These are phyloP conservation scores for Notarius lentiginosus DNA, from an alignment of 2,113 vertebrate species.

Conservation along the genomic window DNA sequence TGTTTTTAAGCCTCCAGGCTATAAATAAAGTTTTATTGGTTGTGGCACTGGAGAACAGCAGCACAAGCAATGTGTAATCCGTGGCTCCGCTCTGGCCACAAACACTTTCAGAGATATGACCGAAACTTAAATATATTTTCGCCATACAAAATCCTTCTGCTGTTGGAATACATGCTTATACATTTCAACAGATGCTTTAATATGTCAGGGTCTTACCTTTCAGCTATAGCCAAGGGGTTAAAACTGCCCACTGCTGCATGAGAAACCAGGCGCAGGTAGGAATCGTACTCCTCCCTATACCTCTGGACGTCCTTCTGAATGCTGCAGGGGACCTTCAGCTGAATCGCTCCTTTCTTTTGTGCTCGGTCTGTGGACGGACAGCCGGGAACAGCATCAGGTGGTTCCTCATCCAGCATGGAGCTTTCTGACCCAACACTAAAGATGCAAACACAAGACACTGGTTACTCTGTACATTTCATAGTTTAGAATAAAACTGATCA, in stretches of 20 bases:
- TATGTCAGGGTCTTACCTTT: conserved; percentile 74
- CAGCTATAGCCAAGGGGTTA: conserved; percentile 82
- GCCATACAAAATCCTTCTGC: neutral
- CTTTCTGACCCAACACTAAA: conserved; percentile 67
- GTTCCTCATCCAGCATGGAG: conserved; percentile 63
- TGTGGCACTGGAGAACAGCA: conserved; percentile 19
- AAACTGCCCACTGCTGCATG: conserved; percentile 80
- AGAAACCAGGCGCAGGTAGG: conserved; percentile 76
- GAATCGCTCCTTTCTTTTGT: conserved; percentile 36
- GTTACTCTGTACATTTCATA: neutral
- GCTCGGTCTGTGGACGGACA: conserved; percentile 29
- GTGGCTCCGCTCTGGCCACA: neutral
- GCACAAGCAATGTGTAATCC: conserved; percentile 31
- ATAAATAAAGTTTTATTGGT: conserved; percentile 41
- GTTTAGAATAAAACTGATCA: neutral
- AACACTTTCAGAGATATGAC: neutral
- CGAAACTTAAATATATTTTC: neutral
- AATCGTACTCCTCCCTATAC: conserved; percentile 76
- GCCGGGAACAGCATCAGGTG: conserved; percentile 36
- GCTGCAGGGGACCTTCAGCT: conserved; percentile 70
- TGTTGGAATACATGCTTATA: neutral
- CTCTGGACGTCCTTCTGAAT: conserved; percentile 75
- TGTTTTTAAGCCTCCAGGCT: conserved; percentile 23
- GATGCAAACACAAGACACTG: neutral
- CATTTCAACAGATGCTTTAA: neutral